Conservation (phyloP, 2,113 vertebrate species). For the Mirounga angustirostris region DNA sequence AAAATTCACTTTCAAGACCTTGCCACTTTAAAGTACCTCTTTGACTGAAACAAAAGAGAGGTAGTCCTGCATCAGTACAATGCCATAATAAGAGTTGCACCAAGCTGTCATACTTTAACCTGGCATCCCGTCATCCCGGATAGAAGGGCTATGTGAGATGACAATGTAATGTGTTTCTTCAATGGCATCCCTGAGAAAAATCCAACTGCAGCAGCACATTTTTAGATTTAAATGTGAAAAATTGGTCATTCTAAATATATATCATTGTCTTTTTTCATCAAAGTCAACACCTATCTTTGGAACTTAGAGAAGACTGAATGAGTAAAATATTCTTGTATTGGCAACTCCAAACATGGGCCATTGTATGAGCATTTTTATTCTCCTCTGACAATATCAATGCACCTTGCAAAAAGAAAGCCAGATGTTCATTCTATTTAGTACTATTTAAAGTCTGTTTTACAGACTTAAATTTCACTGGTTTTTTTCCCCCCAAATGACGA, state of each 20-base stretch:
- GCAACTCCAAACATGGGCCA: constrained; percentile 44
- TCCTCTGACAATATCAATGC: constrained; percentile 56
- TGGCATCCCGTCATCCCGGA: not conserved
- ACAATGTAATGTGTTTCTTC: constrained; percentile 15
- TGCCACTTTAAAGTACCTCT: constrained; percentile 31
- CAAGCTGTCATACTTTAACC: not conserved
- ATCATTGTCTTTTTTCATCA: not conserved
- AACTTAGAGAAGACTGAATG: not conserved
- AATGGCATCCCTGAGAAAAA: constrained; percentile 61
- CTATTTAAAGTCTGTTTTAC: constrained; percentile 70
- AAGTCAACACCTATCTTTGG: not conserved
- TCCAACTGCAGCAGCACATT: not conserved
- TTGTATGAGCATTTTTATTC: not conserved
- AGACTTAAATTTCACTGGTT: constrained; percentile 62
- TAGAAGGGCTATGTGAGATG: constrained; percentile 31
- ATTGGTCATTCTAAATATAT: not conserved
- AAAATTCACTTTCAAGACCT: constrained; percentile 30
- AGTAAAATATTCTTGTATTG: constrained; percentile 53
- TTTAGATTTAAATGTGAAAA: not conserved
- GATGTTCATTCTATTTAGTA: constrained; percentile 67
- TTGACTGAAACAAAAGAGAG: constrained; percentile 38
- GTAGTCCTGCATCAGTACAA: not conserved
- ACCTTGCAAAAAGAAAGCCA: constrained; percentile 62
- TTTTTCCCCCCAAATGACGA: not conserved
- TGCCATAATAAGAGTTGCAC: not conserved